Base-by-base conservation (phyloP, 2,113 vertebrate species). In the Amphiprion ocellaris region DNA sequence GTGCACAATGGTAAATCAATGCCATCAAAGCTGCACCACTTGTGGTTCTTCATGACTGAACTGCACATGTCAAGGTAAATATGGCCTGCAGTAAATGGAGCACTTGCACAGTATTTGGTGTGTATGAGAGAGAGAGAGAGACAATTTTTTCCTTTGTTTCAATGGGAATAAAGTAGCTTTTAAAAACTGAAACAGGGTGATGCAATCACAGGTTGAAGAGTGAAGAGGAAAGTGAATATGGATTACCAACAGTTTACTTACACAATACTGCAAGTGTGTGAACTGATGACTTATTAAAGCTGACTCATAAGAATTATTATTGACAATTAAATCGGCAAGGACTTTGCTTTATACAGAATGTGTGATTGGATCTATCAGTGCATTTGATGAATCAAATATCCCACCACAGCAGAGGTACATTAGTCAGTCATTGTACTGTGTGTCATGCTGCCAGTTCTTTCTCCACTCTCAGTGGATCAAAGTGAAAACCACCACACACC, bases 1-100 rank as follows among this genome's bases (percentile, higher is more conserved):
- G 47, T 81, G 69, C 76, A 79, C 85, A 87, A 84, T 73, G 49
- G 75, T 76, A 82, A 88, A 86, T 90, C 84, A 86, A 66, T 81
- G 78, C 66, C 53, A 73, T 83, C 79, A 88, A 75, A 80, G 74
- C 74, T 54, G 58, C 58, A 59, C 41, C 65, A 72, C 84, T 82
- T 55, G 62, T 55, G 63, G 60, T 82, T 83, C 53, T 67, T 77
- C 54, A 61, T 33, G 74, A 72, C 41, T 49, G 72, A 69, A 74
- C 65, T 1, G 74, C 74, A 81, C 71, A 49, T 63, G 54, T 70
- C 71, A 73, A 61, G 39, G 39, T 54, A n/a, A 72, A 81, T 75
- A 77, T 68, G 81, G 33, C 33, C 46, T 54, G 30, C 19, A 70
- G 79, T 64, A 15, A 60, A 73, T 17, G 62, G 33, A 37, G 39